These are phyloP conservation scores for Myathropa florea DNA, from an alignment of 2,888 invertebrate species.

Conservation along the genomic window DNA sequence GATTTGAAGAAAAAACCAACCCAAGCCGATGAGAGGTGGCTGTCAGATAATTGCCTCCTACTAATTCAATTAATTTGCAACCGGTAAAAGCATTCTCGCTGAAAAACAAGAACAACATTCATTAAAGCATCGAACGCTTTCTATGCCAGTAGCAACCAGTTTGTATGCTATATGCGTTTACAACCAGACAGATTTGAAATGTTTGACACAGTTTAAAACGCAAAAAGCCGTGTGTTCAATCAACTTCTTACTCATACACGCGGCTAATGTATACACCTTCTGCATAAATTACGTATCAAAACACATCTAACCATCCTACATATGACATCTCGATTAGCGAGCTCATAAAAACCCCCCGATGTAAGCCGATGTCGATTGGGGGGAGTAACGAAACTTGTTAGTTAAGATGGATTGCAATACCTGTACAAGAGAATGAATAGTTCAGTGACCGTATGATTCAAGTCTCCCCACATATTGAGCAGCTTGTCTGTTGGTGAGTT, in stretches of 20 bases:
- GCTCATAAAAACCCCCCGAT: not conserved
- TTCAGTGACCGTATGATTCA: conserved; percentile 90
- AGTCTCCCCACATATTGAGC: conserved; percentile 89
- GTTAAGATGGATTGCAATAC: conserved; percentile 69
- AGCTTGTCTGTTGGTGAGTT: conserved; percentile 88
- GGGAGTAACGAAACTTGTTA: not conserved
- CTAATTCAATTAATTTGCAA: not conserved
- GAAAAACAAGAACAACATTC: not conserved
- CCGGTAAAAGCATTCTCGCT: not conserved
- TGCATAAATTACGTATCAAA: not conserved
- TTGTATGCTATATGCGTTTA: not conserved
- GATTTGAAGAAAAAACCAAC: too few species aligned
- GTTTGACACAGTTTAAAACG: not conserved
- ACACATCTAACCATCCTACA: not conserved
- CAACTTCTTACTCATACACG: not conserved
- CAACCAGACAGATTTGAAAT: not conserved
- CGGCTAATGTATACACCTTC: not conserved
- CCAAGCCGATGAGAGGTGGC: not conserved
- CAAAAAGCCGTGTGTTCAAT: not conserved
- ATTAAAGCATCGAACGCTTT: conserved; percentile 7
- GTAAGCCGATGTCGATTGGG: not conserved
- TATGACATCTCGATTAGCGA: not conserved
- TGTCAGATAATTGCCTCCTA: not conserved
- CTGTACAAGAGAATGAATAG: conserved; percentile 86
- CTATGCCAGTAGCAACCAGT: conserved; percentile 13